Evolutionary conservation across 2,113 vertebrate genomes (phyloP).

Genomic region (Suncus etruscus): DNA sequence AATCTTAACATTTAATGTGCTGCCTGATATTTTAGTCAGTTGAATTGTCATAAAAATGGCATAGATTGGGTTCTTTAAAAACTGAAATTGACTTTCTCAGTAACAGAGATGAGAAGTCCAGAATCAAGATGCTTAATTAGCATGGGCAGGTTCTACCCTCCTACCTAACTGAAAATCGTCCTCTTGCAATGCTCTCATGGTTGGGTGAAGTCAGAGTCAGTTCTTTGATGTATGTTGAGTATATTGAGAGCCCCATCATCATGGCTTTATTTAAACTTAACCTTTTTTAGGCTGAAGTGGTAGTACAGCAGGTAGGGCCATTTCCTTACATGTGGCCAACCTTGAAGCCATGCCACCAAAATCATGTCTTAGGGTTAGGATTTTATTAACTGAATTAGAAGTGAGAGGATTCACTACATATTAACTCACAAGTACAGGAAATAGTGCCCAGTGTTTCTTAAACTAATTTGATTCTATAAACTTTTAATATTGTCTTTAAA

Average conservation of each 20-base stretch:
- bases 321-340: too few species aligned
- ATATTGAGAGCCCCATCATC: too few species aligned
- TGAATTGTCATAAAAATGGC: not conserved
- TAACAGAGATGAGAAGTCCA: not conserved
- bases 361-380: not conserved
- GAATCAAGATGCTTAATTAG: not conserved
- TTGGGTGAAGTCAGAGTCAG: not conserved
- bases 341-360: not conserved
- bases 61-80: not conserved
- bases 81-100: not conserved
- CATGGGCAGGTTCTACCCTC: not conserved
- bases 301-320: too few species aligned
- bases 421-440: not conserved
- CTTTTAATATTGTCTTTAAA: not conserved
- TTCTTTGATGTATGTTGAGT: not conserved
- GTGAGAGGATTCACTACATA: not conserved
- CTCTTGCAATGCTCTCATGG: not conserved
- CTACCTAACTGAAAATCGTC: not conserved
- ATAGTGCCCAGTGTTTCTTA: not conserved
- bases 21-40: too few species aligned
- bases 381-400: not conserved
- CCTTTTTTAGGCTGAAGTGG: too few species aligned
- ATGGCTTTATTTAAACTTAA: too few species aligned
- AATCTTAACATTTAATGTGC: not conserved
- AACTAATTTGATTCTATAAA: not conserved